These are phyloP conservation scores for Plebejus melissa DNA, from an alignment of 2,888 invertebrate species.

Conservation along the genomic window DNA sequence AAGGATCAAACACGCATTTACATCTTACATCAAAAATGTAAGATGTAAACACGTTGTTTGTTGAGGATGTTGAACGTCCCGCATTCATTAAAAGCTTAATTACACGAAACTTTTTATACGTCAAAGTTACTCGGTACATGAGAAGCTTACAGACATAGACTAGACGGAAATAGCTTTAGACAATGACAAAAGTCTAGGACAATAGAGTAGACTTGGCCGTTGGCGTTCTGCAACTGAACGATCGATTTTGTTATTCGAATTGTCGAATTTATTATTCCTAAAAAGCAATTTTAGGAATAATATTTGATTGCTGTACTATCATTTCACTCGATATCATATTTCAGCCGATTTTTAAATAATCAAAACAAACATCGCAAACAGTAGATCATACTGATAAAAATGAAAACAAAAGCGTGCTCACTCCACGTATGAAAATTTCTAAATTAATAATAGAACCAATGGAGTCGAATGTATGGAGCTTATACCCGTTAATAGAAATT, in stretches of 20 bases:
- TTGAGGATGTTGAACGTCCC: background rate
- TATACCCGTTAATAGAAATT: slow-evolving; percentile 52
- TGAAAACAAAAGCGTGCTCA: background rate
- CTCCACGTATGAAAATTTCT: slow-evolving; percentile 12
- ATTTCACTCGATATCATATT: no score
- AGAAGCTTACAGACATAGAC: background rate
- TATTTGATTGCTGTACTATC: no score
- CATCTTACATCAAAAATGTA: background rate
- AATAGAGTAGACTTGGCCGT: background rate
- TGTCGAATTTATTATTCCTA: no score
- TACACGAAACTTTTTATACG: background rate
- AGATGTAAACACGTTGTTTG: background rate
- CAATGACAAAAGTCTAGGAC: background rate
- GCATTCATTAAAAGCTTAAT: slow-evolving; percentile 12
- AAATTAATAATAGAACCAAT: slow-evolving; percentile 25
- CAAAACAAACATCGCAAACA: no score
- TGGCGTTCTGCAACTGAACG: background rate
- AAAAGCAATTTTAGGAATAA: no score
- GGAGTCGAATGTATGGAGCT: slow-evolving; percentile 30
- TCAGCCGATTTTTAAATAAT: no score
- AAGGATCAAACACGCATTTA: background rate
- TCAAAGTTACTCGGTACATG: background rate
- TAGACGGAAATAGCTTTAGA: background rate
- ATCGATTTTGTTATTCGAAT: slow-evolving; percentile 24
- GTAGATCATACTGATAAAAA: background rate